These are phyloP conservation scores for Leptinotarsa defecta DNA, from an alignment of 1,140 invertebrate species.

Conservation along the genomic window DNA sequence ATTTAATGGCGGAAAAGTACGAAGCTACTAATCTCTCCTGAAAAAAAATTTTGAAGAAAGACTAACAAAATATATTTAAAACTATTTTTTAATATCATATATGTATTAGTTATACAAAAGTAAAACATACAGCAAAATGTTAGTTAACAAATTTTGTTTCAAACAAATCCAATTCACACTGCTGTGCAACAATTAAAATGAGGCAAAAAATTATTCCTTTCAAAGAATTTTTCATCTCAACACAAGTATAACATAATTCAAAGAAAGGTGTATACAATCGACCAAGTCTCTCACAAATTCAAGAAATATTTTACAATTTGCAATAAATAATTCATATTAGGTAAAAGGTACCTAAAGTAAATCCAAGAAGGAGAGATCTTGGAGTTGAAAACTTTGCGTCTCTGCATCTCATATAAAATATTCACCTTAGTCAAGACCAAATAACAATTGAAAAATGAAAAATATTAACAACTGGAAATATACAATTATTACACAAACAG, in stretches of 20 bases:
- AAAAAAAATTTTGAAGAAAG: background rate
- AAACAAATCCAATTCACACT: conserved; percentile 49
- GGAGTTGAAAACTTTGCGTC: conserved; percentile 26
- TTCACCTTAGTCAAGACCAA: conserved; percentile 28
- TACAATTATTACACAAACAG: conserved; percentile 26
- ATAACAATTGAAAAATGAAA: conserved; percentile 12
- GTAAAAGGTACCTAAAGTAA: background rate
- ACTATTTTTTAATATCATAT: conserved; percentile 40
- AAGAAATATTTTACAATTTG: conserved; percentile 38
- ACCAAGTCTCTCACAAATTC: conserved; percentile 30
- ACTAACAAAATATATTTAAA: conserved; percentile 35
- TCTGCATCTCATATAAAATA: conserved; percentile 32
- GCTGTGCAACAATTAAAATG: conserved; percentile 43
- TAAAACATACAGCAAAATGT: conserved; percentile 43
- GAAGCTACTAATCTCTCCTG: too few relatives aligned
- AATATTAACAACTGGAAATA: conserved; percentile 22
- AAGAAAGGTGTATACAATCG: conserved; percentile 28
- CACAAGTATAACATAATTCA: conserved; percentile 28
- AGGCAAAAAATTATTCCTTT: conserved; percentile 39
- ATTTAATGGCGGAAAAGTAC: too few relatives aligned
- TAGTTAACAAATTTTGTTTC: conserved; percentile 35
- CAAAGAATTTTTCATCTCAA: conserved; percentile 38
- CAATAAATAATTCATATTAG: conserved; percentile 39
- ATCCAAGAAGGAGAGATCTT: background rate
- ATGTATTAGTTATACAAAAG: conserved; percentile 41